Conservation (phyloP, 2,888 invertebrate species). For the Congeria kusceri region DNA sequence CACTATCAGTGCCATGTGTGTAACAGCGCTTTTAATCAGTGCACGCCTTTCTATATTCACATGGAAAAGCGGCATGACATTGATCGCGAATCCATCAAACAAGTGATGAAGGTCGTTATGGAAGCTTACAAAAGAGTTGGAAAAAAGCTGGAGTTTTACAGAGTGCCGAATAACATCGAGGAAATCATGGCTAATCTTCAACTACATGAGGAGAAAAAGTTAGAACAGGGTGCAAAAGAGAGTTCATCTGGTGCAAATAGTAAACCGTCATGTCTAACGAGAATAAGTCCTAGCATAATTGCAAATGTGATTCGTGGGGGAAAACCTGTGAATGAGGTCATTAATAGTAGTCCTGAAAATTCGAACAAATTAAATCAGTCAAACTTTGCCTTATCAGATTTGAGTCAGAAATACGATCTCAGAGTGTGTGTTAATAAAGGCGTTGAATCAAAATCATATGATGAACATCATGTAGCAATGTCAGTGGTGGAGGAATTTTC, state of each 20-base stretch:
- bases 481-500: not conserved
- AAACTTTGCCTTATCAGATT: not conserved
- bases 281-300: not conserved
- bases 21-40: constrained; percentile 59
- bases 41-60: constrained; percentile 60
- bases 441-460: too few species aligned
- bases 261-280: not conserved
- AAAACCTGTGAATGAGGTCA: not conserved
- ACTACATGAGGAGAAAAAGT: not conserved
- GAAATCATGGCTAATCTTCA: not conserved
- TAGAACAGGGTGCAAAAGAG: not conserved
- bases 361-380: not conserved
- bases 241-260: not conserved
- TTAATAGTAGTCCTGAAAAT: not conserved
- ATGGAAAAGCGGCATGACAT: constrained; percentile 60
- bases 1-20: constrained; percentile 58
- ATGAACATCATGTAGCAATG: not conserved
- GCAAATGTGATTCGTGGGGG: not conserved
- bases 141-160: constrained; percentile 5
- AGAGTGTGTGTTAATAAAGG: too few species aligned
- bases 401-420: not conserved
- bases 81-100: constrained; percentile 39
- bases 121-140: constrained; percentile 39
- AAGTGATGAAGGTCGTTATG: constrained; percentile 34
- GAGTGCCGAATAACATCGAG: not conserved